phyloP scores from a whole-genome alignment of 2,888 invertebrate species.

The Cotesia congregata region DNA sequence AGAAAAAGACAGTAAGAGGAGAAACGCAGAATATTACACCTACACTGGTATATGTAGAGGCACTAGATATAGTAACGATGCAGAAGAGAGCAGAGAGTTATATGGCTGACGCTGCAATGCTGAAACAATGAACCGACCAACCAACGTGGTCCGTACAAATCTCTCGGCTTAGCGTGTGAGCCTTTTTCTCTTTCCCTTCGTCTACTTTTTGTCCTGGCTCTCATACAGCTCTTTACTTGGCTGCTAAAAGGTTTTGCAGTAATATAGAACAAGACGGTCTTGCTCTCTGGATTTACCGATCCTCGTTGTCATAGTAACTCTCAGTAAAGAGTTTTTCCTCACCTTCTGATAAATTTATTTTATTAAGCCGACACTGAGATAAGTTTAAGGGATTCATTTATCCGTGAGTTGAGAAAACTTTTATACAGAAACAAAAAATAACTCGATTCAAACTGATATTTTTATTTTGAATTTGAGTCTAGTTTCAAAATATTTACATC shows the following conservation, averaged over 20 bases:
- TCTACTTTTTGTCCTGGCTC: background rate
- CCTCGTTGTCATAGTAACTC: constrained; percentile 63
- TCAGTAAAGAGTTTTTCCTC: background rate
- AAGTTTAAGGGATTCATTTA: background rate
- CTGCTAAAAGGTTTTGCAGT: background rate
- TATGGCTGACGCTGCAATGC: constrained; percentile 47
- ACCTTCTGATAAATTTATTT: constrained; percentile 14
- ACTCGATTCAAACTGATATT: no score
- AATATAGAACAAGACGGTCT: constrained; percentile 12
- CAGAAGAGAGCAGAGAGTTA: constrained; percentile 36
- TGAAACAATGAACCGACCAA: constrained; percentile 70
- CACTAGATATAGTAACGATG: constrained; percentile 17
- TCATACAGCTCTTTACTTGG: constrained; percentile 17
- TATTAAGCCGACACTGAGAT: constrained; percentile 4
- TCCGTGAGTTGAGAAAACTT: background rate
- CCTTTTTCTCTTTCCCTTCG: constrained; percentile 23
- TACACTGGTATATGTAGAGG: constrained; percentile 12
- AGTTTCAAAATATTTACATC: no score
- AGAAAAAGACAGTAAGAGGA: background rate
- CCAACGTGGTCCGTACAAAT: constrained; percentile 63
- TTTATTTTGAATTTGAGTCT: no score
- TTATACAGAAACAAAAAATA: no score
- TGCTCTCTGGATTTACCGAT: constrained; percentile 60
- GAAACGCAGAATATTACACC: background rate
- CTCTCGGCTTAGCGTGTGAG: constrained; percentile 58